Evolutionary conservation across 2,888 invertebrate species (phyloP), one percentile per base, ranked within the genome.

Genomic region (Aphidoletes aphidimyza): DNA sequence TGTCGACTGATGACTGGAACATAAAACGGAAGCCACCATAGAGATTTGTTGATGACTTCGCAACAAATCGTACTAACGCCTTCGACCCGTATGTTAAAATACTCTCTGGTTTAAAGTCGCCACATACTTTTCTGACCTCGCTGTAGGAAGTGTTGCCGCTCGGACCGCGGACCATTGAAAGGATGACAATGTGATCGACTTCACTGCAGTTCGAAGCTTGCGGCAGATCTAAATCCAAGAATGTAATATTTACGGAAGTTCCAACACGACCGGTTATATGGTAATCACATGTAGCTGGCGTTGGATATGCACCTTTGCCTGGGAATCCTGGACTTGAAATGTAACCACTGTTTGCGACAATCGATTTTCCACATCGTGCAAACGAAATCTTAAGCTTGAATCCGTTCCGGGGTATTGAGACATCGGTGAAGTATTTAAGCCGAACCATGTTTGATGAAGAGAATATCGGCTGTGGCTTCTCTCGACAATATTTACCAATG

Each of bases 251-350:
- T 3, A 92, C 88, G 0, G 88, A 89, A 86, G 90, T 91, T 86
- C 91, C 91, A n/a, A 85, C 85, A 0, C 91, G 91, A 8, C 92
- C 92, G 86, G 92, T 90, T 34, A 97, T 91, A 85, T 91, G 91
- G 94, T 96, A 97, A 83, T 92, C 91, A 88, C 97, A 97, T 36
- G 93, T 91, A 6, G 91, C 88, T 85, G 93, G 92, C 78, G 89
- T 89, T 0, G 91, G 91, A 86, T 94, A 92, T 37, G 89, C 87
- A 34, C 89, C 83, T 45, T 26, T 42, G 30, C 90, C 88, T 0
- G 96, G 96, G 88, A 93, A 94, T 86, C 93, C 92, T 0, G 95
- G 95, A 9, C 94, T 94, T 0, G 88, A 90, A 17, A 97, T 89
- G 45, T 91, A 89, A 0, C 96, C 96, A n/a, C 87, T 89, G 84